Base-by-base conservation (phyloP, 1,140 invertebrate species). In the Thaumatotibia leucotreta region DNA sequence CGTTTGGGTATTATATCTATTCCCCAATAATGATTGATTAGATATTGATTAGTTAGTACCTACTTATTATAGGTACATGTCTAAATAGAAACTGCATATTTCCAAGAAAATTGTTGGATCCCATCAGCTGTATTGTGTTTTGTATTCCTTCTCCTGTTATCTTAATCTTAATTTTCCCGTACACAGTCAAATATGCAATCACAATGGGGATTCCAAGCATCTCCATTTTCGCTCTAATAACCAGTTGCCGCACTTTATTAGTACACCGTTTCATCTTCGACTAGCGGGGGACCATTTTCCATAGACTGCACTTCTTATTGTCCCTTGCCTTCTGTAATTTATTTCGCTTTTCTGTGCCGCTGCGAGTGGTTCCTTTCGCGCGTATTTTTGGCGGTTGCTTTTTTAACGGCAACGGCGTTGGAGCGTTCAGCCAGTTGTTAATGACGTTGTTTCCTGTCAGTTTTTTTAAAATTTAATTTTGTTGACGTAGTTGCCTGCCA, bases 221-320 rank as follows among this genome's bases (percentile, higher is more conserved):
- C 67, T 69, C 61, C 54, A 58, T 79, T 77, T 77, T 69, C 79
- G 85, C 82, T 88, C 85, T 83, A 79, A 80, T 86, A 82, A 84
- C 49, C 67, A 67, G 70, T 35, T 70, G 66, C 71, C 35, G 67
- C 61, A 67, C 69, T 70, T 69, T 66, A 65, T 64, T 58, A 63
- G 64, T 61, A 54, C 52, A 72, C 33, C 58, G 32, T 33, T 62
- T 67, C 33, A 61, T 61, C 61, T 63, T 72, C 58, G 54, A 68
- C 45, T 73, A 61, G 73, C 83, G 82, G 88, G 85, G 88, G 83
- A 82, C 83, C 74, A 76, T 84, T 84, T 88, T 86, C 86, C 85
- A 82, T 77, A 86, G 83, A 69, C 73, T 86, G 83, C 84, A 83
- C 81, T 82, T 86, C 77, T 82, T 83, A 84, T 77, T 80, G 84